These are phyloP conservation scores for Yponomeuta plumbellus DNA, from an alignment of 2,888 invertebrate genomes.

Conservation along the genomic window DNA sequence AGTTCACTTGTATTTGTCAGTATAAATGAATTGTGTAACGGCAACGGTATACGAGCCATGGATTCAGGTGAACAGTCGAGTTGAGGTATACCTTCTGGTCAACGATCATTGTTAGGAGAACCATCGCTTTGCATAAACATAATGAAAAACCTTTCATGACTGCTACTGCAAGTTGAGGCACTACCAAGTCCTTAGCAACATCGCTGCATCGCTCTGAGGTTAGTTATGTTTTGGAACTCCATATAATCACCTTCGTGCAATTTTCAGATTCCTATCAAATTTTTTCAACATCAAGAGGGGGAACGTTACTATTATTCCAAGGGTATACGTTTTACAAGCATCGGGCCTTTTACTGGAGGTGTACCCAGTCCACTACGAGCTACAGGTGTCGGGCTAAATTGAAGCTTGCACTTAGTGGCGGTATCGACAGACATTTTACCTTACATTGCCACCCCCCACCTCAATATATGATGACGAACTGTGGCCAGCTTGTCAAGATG, in stretches of 20 bases:
- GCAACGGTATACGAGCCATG: too few relatives aligned
- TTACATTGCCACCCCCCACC: slow-evolving; percentile 27
- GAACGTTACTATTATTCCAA: slow-evolving; percentile 23
- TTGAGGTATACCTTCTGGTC: too few relatives aligned
- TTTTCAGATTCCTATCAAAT: background rate
- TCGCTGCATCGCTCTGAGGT: too few relatives aligned
- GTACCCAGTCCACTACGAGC: slow-evolving; percentile 20
- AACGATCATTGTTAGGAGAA: too few relatives aligned
- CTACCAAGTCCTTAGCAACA: too few relatives aligned
- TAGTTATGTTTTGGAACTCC: too few relatives aligned
- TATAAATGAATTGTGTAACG: too few relatives aligned
- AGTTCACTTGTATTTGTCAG: too few relatives aligned
- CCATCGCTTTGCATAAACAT: too few relatives aligned
- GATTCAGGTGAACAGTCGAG: too few relatives aligned
- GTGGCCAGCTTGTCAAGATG: slow-evolving; percentile 23
- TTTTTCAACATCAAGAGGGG: background rate
- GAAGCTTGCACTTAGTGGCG: background rate
- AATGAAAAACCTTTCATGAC: too few relatives aligned
- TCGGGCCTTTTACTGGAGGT: slow-evolving; percentile 23
- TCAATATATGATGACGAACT: slow-evolving; percentile 19
- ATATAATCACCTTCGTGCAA: background rate
- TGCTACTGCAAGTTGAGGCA: too few relatives aligned
- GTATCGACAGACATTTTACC: slow-evolving; percentile 10
- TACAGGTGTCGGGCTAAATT: background rate
- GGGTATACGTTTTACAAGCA: slow-evolving; percentile 28